A percentile compares a stretch with the other conserved stretches of the same genome.
phyloP scores from a whole-genome alignment of 2,888 invertebrate genomes.

The Agrotis exclamationis region DNA sequence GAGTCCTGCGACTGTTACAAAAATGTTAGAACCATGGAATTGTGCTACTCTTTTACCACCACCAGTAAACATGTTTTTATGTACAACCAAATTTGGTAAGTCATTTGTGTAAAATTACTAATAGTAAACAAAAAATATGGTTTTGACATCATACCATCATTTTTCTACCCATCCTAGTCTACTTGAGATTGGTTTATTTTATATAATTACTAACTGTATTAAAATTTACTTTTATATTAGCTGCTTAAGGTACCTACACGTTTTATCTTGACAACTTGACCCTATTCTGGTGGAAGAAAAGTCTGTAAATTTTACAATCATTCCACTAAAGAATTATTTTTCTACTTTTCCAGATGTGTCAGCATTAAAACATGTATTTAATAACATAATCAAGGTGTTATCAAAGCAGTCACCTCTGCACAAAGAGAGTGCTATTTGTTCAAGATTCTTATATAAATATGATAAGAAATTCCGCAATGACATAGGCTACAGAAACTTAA shows the following conservation, averaged over 20 bases:
- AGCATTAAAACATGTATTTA: slow-evolving; percentile 73
- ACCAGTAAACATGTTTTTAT: slow-evolving; percentile 79
- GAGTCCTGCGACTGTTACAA: neutral
- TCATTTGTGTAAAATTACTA: neutral
- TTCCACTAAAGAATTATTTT: neutral
- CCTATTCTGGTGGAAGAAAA: neutral
- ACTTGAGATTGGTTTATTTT: neutral
- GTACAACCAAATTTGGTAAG: slow-evolving; percentile 72
- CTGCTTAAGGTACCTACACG: too few species aligned
- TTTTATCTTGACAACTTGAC: neutral
- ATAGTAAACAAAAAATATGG: neutral
- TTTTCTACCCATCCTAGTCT: neutral
- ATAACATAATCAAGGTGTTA: slow-evolving; percentile 76
- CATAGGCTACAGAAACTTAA: slow-evolving; percentile 90
- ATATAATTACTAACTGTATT: neutral
- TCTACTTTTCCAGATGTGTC: slow-evolving; percentile 76
- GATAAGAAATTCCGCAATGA: slow-evolving; percentile 91
- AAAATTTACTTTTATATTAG: neutral
- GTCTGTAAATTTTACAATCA: neutral
- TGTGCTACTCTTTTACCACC: slow-evolving; percentile 77
- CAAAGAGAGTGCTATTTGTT: slow-evolving; percentile 89
- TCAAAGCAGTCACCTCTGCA: slow-evolving; percentile 88
- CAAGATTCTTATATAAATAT: slow-evolving; percentile 91
- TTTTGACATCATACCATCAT: too few species aligned
- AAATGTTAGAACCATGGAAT: slow-evolving; percentile 85